phyloP scores from a whole-genome alignment of 2,113 vertebrate species.

The Dolichallabes microphthalmus region DNA sequence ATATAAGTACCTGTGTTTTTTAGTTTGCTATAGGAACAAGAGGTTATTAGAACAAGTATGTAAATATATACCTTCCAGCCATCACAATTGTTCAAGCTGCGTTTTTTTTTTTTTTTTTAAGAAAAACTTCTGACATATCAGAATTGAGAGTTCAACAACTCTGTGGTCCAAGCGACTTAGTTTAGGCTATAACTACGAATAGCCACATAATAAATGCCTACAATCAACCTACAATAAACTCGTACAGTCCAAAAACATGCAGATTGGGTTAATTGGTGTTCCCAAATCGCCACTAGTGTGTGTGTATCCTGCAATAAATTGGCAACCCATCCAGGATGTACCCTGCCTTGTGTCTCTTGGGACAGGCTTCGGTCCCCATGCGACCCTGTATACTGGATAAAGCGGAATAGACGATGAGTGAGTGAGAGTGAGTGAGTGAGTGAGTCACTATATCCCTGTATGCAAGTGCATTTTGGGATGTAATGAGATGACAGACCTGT shows the following conservation, averaged over 20 bases:
- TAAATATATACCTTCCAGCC: neutral
- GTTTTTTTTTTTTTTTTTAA: neutral
- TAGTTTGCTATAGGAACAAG: neutral
- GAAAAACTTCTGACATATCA: neutral
- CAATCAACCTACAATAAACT: neutral
- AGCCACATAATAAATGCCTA: neutral
- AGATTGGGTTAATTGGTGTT: no score
- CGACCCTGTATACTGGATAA: no score
- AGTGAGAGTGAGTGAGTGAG: no score
- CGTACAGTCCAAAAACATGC: no score
- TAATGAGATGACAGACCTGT: slow-evolving; percentile 17
- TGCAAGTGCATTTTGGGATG: slow-evolving; percentile 30
- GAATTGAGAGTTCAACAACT: neutral
- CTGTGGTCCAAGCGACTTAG: neutral
- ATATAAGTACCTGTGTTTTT: neutral
- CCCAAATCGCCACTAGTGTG: no score
- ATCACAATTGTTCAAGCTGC: neutral
- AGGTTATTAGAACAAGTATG: neutral
- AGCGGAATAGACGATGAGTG: no score
- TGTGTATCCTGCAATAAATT: no score
- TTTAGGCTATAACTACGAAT: neutral
- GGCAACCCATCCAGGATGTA: no score
- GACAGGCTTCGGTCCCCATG: no score
- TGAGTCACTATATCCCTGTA: neutral
- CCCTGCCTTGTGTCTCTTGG: no score